These are phyloP conservation scores for Platyura marginata DNA, from an alignment of 1,140 invertebrate species.

Conservation along the genomic window DNA sequence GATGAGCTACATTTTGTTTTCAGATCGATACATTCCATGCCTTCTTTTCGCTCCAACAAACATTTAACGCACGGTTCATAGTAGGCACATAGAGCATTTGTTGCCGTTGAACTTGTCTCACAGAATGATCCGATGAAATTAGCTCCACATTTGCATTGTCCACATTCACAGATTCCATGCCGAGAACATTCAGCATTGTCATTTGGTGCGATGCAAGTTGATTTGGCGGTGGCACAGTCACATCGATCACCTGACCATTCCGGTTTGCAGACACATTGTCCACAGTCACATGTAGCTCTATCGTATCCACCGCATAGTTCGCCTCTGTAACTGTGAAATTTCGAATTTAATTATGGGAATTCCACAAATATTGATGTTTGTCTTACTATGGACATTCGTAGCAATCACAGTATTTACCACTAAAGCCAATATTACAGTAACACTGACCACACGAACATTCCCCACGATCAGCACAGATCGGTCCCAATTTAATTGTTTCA, in stretches of 20 bases:
- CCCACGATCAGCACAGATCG: slow-evolving; percentile 19
- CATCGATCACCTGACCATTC: slow-evolving; percentile 65
- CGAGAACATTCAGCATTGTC: slow-evolving; percentile 42
- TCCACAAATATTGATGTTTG: neutral
- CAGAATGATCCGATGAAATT: slow-evolving; percentile 15
- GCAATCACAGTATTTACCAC: slow-evolving; percentile 31
- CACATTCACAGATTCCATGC: slow-evolving; percentile 44
- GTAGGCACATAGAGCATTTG: slow-evolving; percentile 20
- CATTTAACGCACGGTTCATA: slow-evolving; percentile 20
- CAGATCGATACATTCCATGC: slow-evolving; percentile 9
- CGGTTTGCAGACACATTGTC: slow-evolving; percentile 48
- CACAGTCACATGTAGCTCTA: slow-evolving; percentile 53
- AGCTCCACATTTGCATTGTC: slow-evolving; percentile 44
- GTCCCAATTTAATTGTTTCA: slow-evolving; percentile 10
- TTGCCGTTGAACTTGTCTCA: slow-evolving; percentile 14
- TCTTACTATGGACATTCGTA: slow-evolving; percentile 16
- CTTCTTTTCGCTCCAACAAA: neutral
- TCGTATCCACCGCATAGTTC: slow-evolving; percentile 25
- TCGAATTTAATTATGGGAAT: neutral
- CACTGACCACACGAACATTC: slow-evolving; percentile 32
- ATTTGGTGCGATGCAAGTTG: slow-evolving; percentile 14
- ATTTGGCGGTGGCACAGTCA: slow-evolving; percentile 34
- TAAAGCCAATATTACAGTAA: slow-evolving; percentile 26
- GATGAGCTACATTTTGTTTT: slow-evolving; percentile 11
- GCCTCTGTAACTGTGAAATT: neutral